These are phyloP conservation scores for Lissonota sp. DNA, from an alignment of 2,888 invertebrate genomes.

Conservation along the genomic window DNA sequence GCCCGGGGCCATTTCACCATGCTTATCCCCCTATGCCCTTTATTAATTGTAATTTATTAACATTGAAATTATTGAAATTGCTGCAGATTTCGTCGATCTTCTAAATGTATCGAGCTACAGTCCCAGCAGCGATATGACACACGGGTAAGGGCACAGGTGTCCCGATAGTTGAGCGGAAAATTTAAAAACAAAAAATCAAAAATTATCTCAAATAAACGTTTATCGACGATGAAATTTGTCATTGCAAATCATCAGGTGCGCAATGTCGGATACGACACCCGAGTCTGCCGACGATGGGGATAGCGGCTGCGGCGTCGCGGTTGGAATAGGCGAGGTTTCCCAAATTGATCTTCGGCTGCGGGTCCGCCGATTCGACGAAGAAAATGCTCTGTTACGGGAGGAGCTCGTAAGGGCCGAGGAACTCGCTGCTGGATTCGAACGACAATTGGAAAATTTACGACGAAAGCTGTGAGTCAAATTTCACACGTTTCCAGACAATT, in stretches of 20 bases:
- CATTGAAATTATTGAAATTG: too few species aligned
- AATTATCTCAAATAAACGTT: constrained; percentile 3
- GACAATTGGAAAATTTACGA: constrained; percentile 60
- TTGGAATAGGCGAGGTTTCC: constrained; percentile 43
- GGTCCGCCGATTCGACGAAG: constrained; percentile 70
- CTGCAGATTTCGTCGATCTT: constrained; percentile 55
- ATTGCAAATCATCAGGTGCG: constrained; percentile 34
- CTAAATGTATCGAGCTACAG: constrained; percentile 61
- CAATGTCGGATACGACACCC: constrained; percentile 59
- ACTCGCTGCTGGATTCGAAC: constrained; percentile 54
- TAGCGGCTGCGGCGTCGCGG: constrained; percentile 37
- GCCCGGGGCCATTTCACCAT: too few species aligned
- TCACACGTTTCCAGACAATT: too few species aligned
- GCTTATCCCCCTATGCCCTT: too few species aligned
- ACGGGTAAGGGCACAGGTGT: constrained; percentile 53
- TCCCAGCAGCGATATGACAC: constrained; percentile 60
- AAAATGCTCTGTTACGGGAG: constrained; percentile 68
- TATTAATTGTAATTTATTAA: too few species aligned
- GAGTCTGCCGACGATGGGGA: constrained; percentile 58
- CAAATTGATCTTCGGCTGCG: constrained; percentile 68
- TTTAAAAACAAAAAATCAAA: constrained; percentile 12
- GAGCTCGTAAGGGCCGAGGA: constrained; percentile 70
- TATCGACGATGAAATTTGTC: background rate
- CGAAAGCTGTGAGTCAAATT: constrained; percentile 64
- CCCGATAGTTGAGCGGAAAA: too few species aligned